Evolutionary conservation across 2,888 invertebrate genomes (phyloP).

Genomic region (Trichogramma dendrolimi): DNA sequence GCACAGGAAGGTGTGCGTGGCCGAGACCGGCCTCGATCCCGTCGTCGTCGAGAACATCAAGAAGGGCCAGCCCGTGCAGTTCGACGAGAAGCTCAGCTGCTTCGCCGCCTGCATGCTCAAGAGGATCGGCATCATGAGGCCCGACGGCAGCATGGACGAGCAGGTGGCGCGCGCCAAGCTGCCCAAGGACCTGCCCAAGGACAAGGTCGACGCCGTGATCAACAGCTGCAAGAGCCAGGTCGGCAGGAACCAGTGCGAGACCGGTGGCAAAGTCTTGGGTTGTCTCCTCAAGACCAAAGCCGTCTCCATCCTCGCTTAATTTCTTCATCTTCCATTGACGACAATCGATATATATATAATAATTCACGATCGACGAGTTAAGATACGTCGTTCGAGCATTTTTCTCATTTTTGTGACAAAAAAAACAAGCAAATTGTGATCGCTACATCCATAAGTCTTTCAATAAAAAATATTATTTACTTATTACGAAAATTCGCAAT

Average conservation of each 20-base stretch:
- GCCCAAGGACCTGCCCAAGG: constrained; percentile 30
- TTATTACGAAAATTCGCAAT: no score
- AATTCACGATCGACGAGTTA: no score
- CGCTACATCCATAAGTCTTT: no score
- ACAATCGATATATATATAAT: no score
- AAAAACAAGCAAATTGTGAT: no score
- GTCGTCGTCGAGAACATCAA: constrained; percentile 37
- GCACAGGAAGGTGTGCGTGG: constrained; percentile 35
- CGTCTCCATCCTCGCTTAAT: constrained; percentile 6
- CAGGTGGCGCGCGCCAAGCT: constrained; percentile 34
- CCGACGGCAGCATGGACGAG: constrained; percentile 31
- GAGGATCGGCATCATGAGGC: constrained; percentile 34
- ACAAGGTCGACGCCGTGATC: constrained; percentile 34
- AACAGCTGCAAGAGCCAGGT: constrained; percentile 33
- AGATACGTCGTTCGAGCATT: no score
- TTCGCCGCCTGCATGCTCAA: constrained; percentile 42
- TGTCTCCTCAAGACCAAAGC: constrained; percentile 27
- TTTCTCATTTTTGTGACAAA: no score
- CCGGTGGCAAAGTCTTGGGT: constrained; percentile 27
- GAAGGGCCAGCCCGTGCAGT: constrained; percentile 28
- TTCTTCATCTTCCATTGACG: not conserved
- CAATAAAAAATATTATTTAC: no score
- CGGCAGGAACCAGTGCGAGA: constrained; percentile 28
- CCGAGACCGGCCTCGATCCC: constrained; percentile 38
- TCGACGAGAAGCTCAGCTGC: constrained; percentile 40